A percentile compares a stretch with the other conserved stretches of the same genome.
These are phyloP conservation scores for Autographa gamma DNA, from an alignment of 2,888 invertebrate species.

Conservation along the genomic window DNA sequence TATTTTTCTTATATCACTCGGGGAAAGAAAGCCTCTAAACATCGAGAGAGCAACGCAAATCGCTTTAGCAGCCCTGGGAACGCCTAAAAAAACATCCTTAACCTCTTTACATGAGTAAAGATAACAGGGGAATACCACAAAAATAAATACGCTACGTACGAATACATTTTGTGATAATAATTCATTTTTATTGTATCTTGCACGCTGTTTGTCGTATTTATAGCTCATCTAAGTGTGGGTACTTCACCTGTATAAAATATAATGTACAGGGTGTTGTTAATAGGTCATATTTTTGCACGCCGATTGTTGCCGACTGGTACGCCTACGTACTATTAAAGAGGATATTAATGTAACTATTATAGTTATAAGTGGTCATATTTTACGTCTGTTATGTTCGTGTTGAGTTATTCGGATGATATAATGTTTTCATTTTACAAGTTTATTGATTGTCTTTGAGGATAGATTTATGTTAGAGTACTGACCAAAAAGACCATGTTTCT, in stretches of 20 bases:
- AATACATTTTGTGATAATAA: slow-evolving; percentile 86
- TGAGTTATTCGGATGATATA: slow-evolving; percentile 24
- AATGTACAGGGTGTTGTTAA: slow-evolving; percentile 79
- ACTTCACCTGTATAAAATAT: slow-evolving; percentile 82
- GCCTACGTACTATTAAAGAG: slow-evolving; percentile 53
- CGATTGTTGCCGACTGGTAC: slow-evolving; percentile 66
- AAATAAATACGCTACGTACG: slow-evolving; percentile 78
- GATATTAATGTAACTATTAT: slow-evolving; percentile 62
- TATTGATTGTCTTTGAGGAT: slow-evolving; percentile 5
- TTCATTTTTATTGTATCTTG: slow-evolving; percentile 88
- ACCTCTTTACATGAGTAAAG: slow-evolving; percentile 71
- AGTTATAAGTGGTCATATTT: slow-evolving; percentile 51
- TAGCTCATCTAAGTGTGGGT: slow-evolving; percentile 83
- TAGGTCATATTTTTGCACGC: slow-evolving; percentile 75
- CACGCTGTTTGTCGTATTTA: slow-evolving; percentile 87
- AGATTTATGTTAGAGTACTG: background rate
- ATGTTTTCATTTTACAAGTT: background rate
- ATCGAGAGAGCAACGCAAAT: slow-evolving; percentile 61
- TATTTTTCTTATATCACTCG: slow-evolving; percentile 57
- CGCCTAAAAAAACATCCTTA: slow-evolving; percentile 69
- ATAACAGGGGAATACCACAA: slow-evolving; percentile 73
- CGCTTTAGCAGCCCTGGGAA: slow-evolving; percentile 64
- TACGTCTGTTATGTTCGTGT: slow-evolving; percentile 37
- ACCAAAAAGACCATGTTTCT: background rate
- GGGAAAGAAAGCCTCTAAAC: slow-evolving; percentile 55